These are phyloP conservation scores for Ochropleura plecta DNA, from an alignment of 2,888 invertebrate genomes.

Conservation along the genomic window DNA sequence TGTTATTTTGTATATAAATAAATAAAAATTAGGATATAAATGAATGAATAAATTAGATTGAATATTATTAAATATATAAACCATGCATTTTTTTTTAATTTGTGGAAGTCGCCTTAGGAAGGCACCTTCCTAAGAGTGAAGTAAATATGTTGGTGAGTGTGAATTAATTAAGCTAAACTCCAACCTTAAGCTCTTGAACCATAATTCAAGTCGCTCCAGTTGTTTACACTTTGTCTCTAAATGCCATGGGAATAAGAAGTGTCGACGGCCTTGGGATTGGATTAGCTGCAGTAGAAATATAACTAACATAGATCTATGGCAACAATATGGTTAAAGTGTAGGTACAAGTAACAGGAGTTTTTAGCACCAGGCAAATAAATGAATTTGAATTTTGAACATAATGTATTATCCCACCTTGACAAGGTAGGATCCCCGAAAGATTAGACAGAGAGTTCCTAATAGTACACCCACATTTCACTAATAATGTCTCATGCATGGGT, in stretches of 20 bases:
- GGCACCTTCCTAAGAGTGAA: background rate
- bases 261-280: conserved; percentile 43
- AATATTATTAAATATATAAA: too few relatives aligned
- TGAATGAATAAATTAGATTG: too few relatives aligned
- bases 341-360: conserved; percentile 58
- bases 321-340: conserved; percentile 25
- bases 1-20: too few relatives aligned
- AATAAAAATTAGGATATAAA: too few relatives aligned
- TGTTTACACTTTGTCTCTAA: conserved; percentile 27
- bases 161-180: conserved; percentile 2
- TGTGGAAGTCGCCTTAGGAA: too few relatives aligned
- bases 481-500: background rate
- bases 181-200: background rate
- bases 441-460: background rate
- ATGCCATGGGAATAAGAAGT: conserved; percentile 52
- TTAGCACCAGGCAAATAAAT: conserved; percentile 54
- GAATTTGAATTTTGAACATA: too few relatives aligned
- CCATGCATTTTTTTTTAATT: too few relatives aligned
- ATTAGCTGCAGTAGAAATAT: background rate
- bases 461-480: background rate
- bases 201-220: conserved; percentile 5
- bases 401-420: too few relatives aligned
- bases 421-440: background rate
- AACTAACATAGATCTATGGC: conserved; percentile 15
- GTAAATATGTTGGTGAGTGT: background rate